Evolutionary conservation across 2,113 vertebrate species (phyloP).

Genomic region (Leucopsar rothschildi): DNA sequence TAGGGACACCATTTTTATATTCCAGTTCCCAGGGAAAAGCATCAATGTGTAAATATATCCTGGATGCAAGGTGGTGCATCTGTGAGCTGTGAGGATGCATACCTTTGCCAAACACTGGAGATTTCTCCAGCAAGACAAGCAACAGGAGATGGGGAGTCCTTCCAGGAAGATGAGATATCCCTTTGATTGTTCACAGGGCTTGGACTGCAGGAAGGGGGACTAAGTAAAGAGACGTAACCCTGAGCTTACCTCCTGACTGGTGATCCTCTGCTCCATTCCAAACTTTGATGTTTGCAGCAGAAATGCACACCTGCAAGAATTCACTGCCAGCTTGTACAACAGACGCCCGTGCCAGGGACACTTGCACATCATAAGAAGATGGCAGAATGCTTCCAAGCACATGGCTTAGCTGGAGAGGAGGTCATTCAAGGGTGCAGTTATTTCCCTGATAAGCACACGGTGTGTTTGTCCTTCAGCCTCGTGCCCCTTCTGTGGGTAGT

Average conservation of each 20-base stretch:
- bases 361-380: background rate
- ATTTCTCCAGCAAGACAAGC: background rate
- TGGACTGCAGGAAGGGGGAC: background rate
- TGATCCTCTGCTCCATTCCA: background rate
- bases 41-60: background rate
- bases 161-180: background rate
- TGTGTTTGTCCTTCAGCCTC: background rate
- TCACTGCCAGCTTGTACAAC: background rate
- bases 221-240: background rate
- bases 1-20: background rate
- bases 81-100: background rate
- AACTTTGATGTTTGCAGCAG: background rate
- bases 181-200: background rate
- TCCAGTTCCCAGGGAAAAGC: background rate
- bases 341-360: background rate
- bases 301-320: background rate
- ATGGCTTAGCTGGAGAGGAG: background rate
- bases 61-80: background rate
- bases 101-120: background rate
- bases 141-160: background rate
- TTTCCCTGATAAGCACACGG: background rate
- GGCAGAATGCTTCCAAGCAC: background rate
- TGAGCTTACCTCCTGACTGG: background rate
- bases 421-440: background rate
- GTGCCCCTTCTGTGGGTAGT: background rate